These are phyloP conservation scores for Perccottus glenii DNA, from an alignment of 2,113 vertebrate species.

Conservation along the genomic window DNA sequence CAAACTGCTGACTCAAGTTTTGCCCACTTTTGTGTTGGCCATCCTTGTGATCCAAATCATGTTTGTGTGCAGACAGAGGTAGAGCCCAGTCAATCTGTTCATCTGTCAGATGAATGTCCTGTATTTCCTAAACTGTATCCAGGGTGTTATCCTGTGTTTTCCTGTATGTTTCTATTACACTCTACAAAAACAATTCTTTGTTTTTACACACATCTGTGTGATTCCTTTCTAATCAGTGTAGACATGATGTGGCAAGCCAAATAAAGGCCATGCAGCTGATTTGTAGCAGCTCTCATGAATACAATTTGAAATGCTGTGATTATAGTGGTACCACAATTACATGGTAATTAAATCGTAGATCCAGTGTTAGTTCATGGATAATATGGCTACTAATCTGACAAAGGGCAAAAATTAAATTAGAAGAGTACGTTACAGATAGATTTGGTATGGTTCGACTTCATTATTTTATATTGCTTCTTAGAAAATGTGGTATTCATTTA, in stretches of 20 bases:
- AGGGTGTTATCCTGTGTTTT: conserved; percentile 34
- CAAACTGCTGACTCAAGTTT: conserved; percentile 36
- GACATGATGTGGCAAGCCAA: conserved; percentile 54
- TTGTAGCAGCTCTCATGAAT: conserved; percentile 41
- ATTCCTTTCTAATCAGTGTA: conserved; percentile 50
- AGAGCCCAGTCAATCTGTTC: conserved; percentile 27
- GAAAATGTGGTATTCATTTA: conserved; percentile 8
- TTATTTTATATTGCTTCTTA: background rate
- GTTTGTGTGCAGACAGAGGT: conserved; percentile 26
- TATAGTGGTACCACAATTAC: conserved; percentile 50
- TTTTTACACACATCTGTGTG: conserved; percentile 53
- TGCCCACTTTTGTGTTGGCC: conserved; percentile 14
- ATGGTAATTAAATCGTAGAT: conserved; percentile 41
- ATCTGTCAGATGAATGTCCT: conserved; percentile 26
- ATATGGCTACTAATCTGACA: background rate
- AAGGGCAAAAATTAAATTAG: background rate
- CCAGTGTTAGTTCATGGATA: conserved; percentile 6
- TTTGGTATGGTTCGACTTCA: background rate
- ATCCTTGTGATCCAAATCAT: conserved; percentile 8
- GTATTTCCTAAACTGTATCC: conserved; percentile 29
- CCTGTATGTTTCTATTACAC: background rate
- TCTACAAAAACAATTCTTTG: conserved; percentile 24
- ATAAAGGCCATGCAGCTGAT: conserved; percentile 44
- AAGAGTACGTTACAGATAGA: background rate
- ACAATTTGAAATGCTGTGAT: conserved; percentile 55